Conservation (phyloP, 2,113 vertebrate species). For the Oostethus manadensis region DNA sequence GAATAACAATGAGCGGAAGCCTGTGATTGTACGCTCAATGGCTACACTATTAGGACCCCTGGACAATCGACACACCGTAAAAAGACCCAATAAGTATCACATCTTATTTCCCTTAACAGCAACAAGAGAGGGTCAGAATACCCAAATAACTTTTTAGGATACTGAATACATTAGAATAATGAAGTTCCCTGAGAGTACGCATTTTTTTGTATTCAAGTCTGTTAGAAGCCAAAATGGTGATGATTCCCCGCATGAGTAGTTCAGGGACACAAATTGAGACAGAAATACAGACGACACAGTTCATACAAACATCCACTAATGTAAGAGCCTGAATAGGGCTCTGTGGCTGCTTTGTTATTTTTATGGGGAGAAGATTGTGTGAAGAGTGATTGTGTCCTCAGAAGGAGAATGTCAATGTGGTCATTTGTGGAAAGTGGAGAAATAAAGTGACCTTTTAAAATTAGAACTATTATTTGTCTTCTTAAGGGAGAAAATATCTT, state of each 20-base stretch:
- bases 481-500: background rate
- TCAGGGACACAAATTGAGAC: slow-evolving; percentile 1
- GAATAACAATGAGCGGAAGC: slow-evolving; percentile 18
- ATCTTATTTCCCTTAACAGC: background rate
- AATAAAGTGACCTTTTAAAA: slow-evolving; percentile 3
- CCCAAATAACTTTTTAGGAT: background rate
- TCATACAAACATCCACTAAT: slow-evolving; percentile 1
- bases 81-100: too few relatives aligned
- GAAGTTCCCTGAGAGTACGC: background rate
- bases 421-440: background rate
- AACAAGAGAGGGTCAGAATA: background rate
- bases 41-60: background rate
- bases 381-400: background rate
- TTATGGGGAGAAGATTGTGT: background rate
- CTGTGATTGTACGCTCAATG: background rate
- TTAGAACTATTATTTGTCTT: too few relatives aligned
- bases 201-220: background rate
- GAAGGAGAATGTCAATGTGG: background rate
- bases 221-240: slow-evolving; percentile 1
- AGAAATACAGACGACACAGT: background rate
- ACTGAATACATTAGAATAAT: background rate
- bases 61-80: background rate
- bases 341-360: background rate
- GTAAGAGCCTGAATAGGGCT: slow-evolving; percentile 1
- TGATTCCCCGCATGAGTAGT: slow-evolving; percentile 1